These are phyloP conservation scores for Ptychoptera contaminata DNA, from an alignment of 2,888 invertebrate genomes.

Conservation along the genomic window DNA sequence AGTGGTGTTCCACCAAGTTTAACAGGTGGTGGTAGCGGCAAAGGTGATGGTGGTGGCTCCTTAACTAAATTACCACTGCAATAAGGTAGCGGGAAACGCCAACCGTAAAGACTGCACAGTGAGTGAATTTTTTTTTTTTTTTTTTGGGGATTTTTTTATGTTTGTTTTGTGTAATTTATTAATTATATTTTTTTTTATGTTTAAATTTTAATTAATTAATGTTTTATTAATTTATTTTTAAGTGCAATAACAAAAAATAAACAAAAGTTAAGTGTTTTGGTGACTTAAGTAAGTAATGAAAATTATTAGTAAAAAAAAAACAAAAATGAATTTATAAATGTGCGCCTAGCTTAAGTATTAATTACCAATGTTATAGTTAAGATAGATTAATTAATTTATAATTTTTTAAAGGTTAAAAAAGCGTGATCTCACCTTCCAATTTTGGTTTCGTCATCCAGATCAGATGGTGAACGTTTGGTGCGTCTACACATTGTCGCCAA, in stretches of 20 bases:
- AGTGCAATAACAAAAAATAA: slow-evolving; percentile 24
- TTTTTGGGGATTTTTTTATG: slow-evolving; percentile 5
- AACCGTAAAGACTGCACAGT: slow-evolving; percentile 76
- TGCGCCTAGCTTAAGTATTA: no score
- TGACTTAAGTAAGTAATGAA: slow-evolving; percentile 1
- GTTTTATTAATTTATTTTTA: slow-evolving; percentile 8
- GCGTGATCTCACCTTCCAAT: slow-evolving; percentile 55
- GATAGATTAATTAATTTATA: no score
- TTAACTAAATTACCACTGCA: slow-evolving; percentile 62
- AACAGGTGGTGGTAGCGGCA: slow-evolving; percentile 63
- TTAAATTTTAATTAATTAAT: not conserved
- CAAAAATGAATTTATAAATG: no score
- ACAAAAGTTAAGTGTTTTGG: slow-evolving; percentile 2
- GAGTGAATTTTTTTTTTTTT: slow-evolving; percentile 12
- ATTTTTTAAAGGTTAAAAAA: no score
- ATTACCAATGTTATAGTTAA: no score
- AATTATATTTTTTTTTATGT: not conserved
- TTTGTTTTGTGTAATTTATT: slow-evolving; percentile 1
- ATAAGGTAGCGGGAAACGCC: slow-evolving; percentile 93
- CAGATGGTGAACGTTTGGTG: slow-evolving; percentile 29
- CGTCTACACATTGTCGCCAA: slow-evolving; percentile 49
- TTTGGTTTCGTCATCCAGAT: slow-evolving; percentile 64
- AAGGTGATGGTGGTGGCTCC: slow-evolving; percentile 63
- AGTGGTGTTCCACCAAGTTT: slow-evolving; percentile 54
- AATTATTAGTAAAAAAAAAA: no score